Evolutionary conservation across 2,113 vertebrate species (phyloP), one percentile per base, ranked within the genome.

Genomic region (Oreocharis arfaki): DNA sequence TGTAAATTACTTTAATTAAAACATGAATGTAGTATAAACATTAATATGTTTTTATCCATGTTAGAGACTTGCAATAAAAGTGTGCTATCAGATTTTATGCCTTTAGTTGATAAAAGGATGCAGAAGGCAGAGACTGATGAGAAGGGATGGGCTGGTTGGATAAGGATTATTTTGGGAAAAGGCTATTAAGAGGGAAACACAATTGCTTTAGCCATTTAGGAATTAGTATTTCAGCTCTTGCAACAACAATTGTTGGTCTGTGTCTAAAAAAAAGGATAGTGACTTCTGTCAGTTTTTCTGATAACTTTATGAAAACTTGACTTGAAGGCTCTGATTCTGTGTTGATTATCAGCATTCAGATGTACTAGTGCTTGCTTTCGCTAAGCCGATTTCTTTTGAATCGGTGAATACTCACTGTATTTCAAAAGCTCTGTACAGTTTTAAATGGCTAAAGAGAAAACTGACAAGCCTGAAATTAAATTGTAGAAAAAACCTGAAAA

Each of bases 101-200:
- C 67, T 68, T 76, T 18, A 39, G 67, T 85, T 67, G 44, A 39
- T 71, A 33, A 67, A 92, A 76, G 15, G n/a, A 6, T 44, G 44
- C 18, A 35, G 55, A 84, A 87, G 55, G 41, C 73, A 85, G 63
- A 79, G 46, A 9, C 39, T 67, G 60, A 85, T 64, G 47, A 81
- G 80, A 73, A 93, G 53, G 63, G 75, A 47, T 86, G 74, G 85
- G 42, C 71, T 76, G 57, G 20, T 19, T 67, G 64, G 56, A 74
- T 75, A 82, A 78, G 73, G 53, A 79, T 92, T 93, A 75, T 89
- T 95, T 84, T 92, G 60, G 73, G 53, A 74, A 80, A 68, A 77
- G 39, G 21, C 39, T 69, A 11, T 92, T 80, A 77, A 68, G 56
- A 53, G 30, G 69, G 65, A 64, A 92, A 78, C 44, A 22, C 23